Evolutionary conservation across 2,113 vertebrate genomes (phyloP).

Genomic region (Canis aureus): DNA sequence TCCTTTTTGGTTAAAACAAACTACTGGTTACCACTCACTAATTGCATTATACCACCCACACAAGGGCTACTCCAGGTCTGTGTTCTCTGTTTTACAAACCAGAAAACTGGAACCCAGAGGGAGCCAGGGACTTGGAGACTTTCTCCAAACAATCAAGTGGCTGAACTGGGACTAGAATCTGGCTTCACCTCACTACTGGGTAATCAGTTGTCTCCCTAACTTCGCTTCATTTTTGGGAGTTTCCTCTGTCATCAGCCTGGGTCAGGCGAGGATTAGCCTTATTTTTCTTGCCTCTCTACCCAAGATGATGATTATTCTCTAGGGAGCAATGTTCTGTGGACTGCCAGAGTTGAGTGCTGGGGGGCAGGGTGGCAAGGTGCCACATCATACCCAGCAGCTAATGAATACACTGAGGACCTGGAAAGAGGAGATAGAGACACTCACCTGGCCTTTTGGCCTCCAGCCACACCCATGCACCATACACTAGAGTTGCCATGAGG

Average conservation of each 20-base stretch:
- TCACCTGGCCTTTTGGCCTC: background rate
- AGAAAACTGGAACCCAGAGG: background rate
- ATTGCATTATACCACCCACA: background rate
- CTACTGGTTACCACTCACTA: background rate
- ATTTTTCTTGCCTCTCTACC: background rate
- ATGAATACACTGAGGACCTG: slow-evolving; percentile 72
- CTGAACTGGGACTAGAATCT: background rate
- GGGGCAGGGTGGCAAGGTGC: slow-evolving; percentile 49
- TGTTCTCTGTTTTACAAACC: background rate
- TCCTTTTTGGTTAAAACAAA: slow-evolving; percentile 18
- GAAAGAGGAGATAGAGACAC: background rate
- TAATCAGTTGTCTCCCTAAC: background rate
- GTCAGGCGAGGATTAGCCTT: background rate
- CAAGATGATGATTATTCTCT: background rate
- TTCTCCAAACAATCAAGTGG: background rate
- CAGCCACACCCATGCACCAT: background rate
- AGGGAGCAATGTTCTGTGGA: background rate
- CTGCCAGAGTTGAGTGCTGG: background rate
- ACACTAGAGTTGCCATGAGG: background rate
- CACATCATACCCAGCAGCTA: slow-evolving; percentile 55
- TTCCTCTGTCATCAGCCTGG: slow-evolving; percentile 50
- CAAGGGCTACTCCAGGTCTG: background rate
- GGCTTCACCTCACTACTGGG: background rate
- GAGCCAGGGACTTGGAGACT: background rate
- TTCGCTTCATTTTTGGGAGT: background rate